These are phyloP conservation scores for Bimastos eiseni DNA, from an alignment of 2,888 invertebrate species.

Conservation along the genomic window DNA sequence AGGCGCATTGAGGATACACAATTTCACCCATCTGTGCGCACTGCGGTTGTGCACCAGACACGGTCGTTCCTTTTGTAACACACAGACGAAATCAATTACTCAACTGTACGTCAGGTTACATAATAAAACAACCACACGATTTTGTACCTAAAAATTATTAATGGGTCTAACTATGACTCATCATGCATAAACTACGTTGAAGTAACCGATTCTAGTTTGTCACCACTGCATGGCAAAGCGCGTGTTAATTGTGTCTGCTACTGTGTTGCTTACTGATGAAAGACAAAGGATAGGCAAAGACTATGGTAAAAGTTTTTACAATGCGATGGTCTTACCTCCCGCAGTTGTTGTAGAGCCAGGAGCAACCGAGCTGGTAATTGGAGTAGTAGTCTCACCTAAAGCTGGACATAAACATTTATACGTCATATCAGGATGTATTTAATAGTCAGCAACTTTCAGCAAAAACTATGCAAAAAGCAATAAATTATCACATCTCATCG, in stretches of 20 bases:
- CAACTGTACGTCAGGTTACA: not conserved
- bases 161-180: not conserved
- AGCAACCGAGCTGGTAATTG: not conserved
- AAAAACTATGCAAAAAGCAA: no score
- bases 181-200: not conserved
- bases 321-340: not conserved
- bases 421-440: no score
- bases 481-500: no score
- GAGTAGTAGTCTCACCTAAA: not conserved
- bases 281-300: no score
- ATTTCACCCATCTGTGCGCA: slow-evolving; percentile 28
- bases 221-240: not conserved
- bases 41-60: not conserved
- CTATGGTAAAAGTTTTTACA: not conserved
- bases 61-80: not conserved
- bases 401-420: not conserved
- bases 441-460: no score
- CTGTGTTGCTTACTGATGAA: no score
- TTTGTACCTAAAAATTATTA: no score
- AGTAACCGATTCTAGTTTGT: not conserved
- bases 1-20: slow-evolving; percentile 9
- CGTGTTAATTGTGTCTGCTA: not conserved
- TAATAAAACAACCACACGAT: not conserved
- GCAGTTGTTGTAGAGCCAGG: not conserved
- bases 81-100: not conserved